Evolutionary conservation across 1,140 invertebrate species (phyloP).

Genomic region (Carcinoscorpius rotundicauda): DNA sequence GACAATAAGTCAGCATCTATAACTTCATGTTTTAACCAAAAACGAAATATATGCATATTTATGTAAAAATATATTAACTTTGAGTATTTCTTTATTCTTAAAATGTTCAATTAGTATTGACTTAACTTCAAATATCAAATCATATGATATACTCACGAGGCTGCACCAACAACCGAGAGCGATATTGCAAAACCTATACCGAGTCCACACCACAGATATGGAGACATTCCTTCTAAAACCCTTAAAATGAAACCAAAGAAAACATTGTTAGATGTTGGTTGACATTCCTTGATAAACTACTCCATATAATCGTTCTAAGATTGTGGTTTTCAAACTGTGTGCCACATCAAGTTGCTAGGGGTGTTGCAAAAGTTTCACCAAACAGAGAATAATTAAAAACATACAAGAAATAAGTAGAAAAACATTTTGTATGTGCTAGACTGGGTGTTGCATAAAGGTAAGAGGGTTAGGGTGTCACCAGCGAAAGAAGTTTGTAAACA

Average conservation of each 20-base stretch:
- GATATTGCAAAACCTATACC: constrained; percentile 88
- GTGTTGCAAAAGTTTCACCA: too few species aligned
- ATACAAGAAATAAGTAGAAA: too few species aligned
- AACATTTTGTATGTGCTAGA: too few species aligned
- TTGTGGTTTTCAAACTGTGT: too few species aligned
- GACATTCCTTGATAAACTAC: too few species aligned
- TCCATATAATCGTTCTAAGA: too few species aligned
- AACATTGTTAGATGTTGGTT: too few species aligned
- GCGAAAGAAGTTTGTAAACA: too few species aligned
- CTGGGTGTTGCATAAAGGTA: too few species aligned
- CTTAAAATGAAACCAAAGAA: constrained; percentile 27
- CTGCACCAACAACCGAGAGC: constrained; percentile 92
- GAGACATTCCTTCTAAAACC: constrained; percentile 69
- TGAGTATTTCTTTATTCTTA: constrained; percentile 2
- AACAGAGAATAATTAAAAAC: too few species aligned
- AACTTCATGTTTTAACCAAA: neutral
- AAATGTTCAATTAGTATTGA: constrained; percentile 9
- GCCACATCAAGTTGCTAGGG: too few species aligned
- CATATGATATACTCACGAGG: constrained; percentile 48
- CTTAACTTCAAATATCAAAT: constrained; percentile 1
- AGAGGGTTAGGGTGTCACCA: too few species aligned
- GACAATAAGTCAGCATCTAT: neutral
- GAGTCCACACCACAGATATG: constrained; percentile 85
- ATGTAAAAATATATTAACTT: neutral
- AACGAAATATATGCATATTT: neutral